phyloP scores from a whole-genome alignment of 2,797 vertebrate genomes.

The Spea hammondii region DNA sequence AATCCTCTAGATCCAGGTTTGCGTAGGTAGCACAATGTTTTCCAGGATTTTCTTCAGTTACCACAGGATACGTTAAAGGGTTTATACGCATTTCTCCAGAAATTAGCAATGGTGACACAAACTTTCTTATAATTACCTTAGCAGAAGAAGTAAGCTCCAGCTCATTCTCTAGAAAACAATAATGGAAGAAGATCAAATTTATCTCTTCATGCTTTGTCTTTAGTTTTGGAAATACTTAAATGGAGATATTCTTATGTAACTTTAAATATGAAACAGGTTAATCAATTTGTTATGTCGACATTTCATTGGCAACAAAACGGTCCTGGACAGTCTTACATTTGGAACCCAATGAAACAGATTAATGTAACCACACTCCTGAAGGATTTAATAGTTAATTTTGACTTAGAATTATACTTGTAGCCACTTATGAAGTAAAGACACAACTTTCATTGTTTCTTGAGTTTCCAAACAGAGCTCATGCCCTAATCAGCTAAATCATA shows the following conservation, averaged over 20 bases:
- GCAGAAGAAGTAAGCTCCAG: not conserved
- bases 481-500: not conserved
- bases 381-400: not conserved
- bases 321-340: not conserved
- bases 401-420: no score
- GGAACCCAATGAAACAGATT: conserved; percentile 1
- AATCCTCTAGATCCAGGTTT: no score
- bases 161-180: not conserved
- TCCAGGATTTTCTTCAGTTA: no score
- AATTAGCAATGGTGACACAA: no score
- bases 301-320: not conserved
- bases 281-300: not conserved
- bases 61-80: no score
- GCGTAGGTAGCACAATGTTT: no score
- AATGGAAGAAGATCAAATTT: not conserved
- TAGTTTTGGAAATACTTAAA: not conserved
- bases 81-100: no score
- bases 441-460: not conserved
- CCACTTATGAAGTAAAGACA: not conserved
- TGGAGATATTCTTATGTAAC: not conserved
- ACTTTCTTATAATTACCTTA: no score
- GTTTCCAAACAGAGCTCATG: not conserved
- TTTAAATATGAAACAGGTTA: not conserved
- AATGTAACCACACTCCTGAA: not conserved
- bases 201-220: not conserved